These are phyloP conservation scores for Pseudococcus jackbeardsleyi DNA, from an alignment of 2,888 invertebrate genomes.

Conservation along the genomic window DNA sequence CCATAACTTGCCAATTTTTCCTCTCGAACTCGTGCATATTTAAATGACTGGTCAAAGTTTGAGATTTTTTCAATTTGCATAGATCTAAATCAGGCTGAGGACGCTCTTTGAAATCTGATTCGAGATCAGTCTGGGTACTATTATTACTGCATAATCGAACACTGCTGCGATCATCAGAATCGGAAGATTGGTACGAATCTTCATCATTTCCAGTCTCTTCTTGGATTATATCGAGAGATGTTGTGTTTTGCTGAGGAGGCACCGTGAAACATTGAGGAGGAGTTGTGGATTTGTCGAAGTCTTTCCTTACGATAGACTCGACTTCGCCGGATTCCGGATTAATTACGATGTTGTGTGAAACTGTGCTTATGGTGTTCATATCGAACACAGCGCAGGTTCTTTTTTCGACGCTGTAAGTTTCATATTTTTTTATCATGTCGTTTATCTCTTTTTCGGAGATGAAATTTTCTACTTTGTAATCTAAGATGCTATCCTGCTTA, in stretches of 20 bases:
- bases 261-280: constrained; percentile 20
- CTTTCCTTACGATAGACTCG: constrained; percentile 28
- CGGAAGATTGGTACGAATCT: not conserved
- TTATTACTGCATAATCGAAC: constrained; percentile 6
- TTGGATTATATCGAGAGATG: constrained; percentile 48
- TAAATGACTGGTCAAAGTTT: constrained; percentile 40
- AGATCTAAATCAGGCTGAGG: not conserved
- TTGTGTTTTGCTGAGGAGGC: not conserved
- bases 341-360: constrained; percentile 42
- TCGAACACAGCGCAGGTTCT: constrained; percentile 44
- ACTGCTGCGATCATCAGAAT: not conserved
- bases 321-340: constrained; percentile 56
- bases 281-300: constrained; percentile 47
- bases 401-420: not conserved
- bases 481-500: constrained; percentile 21
- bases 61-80: constrained; percentile 25
- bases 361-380: constrained; percentile 17
- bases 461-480: constrained; percentile 58
- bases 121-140: constrained; percentile 46
- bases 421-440: constrained; percentile 39
- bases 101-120: not conserved
- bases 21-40: not conserved
- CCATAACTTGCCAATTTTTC: not conserved
- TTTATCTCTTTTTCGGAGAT: constrained; percentile 57
- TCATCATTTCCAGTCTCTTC: constrained; percentile 37